Conservation (phyloP, 2,113 vertebrate genomes). For the Chloropsis hardwickii region DNA sequence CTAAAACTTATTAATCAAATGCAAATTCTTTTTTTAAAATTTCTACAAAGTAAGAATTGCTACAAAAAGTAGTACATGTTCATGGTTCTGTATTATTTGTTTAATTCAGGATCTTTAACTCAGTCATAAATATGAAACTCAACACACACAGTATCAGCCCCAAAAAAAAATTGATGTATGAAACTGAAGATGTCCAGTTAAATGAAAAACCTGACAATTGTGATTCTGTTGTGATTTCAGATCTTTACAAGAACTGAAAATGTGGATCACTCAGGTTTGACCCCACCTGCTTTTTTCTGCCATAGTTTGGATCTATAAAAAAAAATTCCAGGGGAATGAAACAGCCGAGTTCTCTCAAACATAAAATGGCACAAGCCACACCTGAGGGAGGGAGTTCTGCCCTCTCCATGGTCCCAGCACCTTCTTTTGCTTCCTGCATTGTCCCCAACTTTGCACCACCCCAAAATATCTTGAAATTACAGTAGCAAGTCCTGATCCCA, state of each 20-base stretch:
- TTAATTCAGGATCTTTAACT: background rate
- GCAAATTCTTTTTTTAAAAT: background rate
- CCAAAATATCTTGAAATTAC: background rate
- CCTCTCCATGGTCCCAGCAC: background rate
- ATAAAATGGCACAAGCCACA: background rate
- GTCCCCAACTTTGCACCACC: background rate
- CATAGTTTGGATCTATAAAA: background rate
- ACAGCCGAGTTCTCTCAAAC: background rate
- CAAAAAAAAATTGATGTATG: background rate
- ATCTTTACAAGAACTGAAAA: background rate
- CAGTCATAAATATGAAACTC: background rate
- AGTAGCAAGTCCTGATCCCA: background rate
- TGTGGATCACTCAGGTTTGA: background rate
- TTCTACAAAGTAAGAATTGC: background rate
- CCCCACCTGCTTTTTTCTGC: background rate
- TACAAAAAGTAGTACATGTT: rapidly evolving
- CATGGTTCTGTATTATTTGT: background rate
- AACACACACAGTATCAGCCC: background rate
- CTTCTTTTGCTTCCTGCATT: background rate
- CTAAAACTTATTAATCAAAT: background rate
- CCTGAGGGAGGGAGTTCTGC: background rate
- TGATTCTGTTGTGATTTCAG: background rate
- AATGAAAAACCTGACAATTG: background rate
- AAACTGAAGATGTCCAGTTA: background rate
- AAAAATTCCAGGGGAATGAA: background rate